Evolutionary conservation across 2,888 invertebrate species (phyloP).

Genomic region (Cremastinae sp.): DNA sequence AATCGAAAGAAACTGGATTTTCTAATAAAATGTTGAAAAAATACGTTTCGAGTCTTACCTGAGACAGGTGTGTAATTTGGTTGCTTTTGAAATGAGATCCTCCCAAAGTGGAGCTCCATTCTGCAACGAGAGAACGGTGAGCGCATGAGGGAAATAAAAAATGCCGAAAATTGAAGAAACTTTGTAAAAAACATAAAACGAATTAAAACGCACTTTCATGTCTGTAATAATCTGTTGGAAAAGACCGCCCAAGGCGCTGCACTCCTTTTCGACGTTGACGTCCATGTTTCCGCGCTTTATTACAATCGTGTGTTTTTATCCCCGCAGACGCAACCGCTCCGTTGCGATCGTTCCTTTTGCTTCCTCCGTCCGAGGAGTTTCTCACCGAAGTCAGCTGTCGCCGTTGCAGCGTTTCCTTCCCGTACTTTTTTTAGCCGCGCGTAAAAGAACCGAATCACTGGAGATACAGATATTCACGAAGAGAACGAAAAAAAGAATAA

Average conservation of each 20-base stretch:
- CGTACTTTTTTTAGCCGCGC: background rate
- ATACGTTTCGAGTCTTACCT: conserved; percentile 90
- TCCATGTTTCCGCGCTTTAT: conserved; percentile 82
- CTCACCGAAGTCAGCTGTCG: conserved; percentile 14
- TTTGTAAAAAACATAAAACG: conserved; percentile 2
- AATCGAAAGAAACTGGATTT: background rate
- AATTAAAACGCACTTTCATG: conserved; percentile 91
- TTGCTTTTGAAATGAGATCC: conserved; percentile 95
- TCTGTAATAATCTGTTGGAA: conserved; percentile 97
- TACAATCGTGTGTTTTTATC: conserved; percentile 15
- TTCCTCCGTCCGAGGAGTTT: conserved; percentile 18
- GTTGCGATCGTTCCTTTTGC: conserved; percentile 17
- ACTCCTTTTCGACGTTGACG: conserved; percentile 89
- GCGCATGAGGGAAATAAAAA: background rate
- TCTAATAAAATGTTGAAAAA: background rate
- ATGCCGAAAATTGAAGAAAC: background rate
- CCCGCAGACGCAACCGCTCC: conserved; percentile 5
- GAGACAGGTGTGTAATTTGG: conserved; percentile 95
- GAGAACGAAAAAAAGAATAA: background rate
- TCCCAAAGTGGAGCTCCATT: conserved; percentile 97
- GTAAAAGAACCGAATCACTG: background rate
- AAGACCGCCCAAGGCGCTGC: conserved; percentile 92
- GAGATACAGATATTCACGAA: background rate
- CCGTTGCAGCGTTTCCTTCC: background rate
- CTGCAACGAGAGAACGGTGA: conserved; percentile 81